Conservation (phyloP, 2,888 invertebrate genomes). For the Agriotes lineatus region DNA sequence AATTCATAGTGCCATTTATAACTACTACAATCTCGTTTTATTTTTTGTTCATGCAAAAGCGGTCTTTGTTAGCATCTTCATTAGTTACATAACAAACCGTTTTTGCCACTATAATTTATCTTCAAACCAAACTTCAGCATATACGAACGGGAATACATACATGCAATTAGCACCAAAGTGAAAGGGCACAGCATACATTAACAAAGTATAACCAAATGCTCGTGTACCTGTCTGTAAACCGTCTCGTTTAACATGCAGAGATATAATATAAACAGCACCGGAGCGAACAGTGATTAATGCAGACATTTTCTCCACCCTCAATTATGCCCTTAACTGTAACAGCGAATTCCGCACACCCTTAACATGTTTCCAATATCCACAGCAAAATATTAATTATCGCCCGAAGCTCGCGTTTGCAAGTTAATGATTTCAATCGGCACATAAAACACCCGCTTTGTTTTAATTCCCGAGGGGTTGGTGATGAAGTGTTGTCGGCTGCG, state of each 20-base stretch:
- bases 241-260: neutral
- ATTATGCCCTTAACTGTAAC: neutral
- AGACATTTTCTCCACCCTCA: constrained; percentile 12
- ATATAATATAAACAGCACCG: neutral
- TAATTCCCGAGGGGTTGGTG: neutral
- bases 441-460: neutral
- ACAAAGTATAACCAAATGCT: neutral
- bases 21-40: too few relatives aligned
- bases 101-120: too few relatives aligned
- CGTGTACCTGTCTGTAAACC: neutral
- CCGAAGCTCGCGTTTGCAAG: constrained; percentile 2
- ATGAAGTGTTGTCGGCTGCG: constrained; percentile 1
- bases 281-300: constrained; percentile 1
- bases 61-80: too few relatives aligned
- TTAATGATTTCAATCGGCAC: constrained; percentile 9
- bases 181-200: too few relatives aligned
- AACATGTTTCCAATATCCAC: constrained; percentile 12
- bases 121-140: too few relatives aligned
- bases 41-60: too few relatives aligned
- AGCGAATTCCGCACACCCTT: neutral
- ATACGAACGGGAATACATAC: too few relatives aligned
- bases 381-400: constrained; percentile 12
- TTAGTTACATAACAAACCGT: too few relatives aligned
- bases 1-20: too few relatives aligned
- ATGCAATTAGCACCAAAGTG: too few relatives aligned